Conservation (phyloP, 1,140 invertebrate genomes). For the Proctacanthus coquilletti region DNA sequence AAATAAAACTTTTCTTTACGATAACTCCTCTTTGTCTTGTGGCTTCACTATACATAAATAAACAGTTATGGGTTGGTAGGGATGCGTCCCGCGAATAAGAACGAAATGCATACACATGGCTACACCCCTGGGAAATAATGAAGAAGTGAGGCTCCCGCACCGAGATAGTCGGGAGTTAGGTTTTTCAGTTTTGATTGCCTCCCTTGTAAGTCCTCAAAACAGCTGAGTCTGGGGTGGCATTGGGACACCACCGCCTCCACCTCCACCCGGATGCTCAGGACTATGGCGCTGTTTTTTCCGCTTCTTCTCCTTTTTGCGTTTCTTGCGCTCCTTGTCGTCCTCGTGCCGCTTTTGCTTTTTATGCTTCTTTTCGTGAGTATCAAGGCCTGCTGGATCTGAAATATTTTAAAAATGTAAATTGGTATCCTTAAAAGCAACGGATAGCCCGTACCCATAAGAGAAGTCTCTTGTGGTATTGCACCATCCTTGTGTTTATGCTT, state of each 20-base stretch:
- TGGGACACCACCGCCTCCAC: background rate
- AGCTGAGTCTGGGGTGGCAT: background rate
- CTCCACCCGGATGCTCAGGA: constrained; percentile 54
- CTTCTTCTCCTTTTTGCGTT: constrained; percentile 91
- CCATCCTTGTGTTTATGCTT: constrained; percentile 86
- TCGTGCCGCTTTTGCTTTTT: constrained; percentile 90
- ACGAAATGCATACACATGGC: too few relatives aligned
- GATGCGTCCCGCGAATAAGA: too few relatives aligned
- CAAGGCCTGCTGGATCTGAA: constrained; percentile 45
- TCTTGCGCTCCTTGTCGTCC: constrained; percentile 86
- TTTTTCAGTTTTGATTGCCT: too few relatives aligned
- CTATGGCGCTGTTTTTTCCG: constrained; percentile 88
- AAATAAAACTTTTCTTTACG: too few relatives aligned
- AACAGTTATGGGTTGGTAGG: too few relatives aligned
- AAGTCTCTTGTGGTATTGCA: constrained; percentile 52
- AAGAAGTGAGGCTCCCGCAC: too few relatives aligned
- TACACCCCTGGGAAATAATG: too few relatives aligned
- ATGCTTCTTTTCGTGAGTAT: constrained; percentile 87
- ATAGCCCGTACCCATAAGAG: constrained; percentile 32
- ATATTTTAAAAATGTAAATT: constrained; percentile 11
- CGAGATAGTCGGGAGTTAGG: too few relatives aligned
- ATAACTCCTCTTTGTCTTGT: too few relatives aligned
- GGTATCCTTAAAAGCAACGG: constrained; percentile 1
- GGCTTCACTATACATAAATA: too few relatives aligned
- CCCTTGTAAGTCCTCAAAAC: background rate